Evolutionary conservation across 2,797 vertebrate species (phyloP).

Genomic region (Etheostoma perlongum): DNA sequence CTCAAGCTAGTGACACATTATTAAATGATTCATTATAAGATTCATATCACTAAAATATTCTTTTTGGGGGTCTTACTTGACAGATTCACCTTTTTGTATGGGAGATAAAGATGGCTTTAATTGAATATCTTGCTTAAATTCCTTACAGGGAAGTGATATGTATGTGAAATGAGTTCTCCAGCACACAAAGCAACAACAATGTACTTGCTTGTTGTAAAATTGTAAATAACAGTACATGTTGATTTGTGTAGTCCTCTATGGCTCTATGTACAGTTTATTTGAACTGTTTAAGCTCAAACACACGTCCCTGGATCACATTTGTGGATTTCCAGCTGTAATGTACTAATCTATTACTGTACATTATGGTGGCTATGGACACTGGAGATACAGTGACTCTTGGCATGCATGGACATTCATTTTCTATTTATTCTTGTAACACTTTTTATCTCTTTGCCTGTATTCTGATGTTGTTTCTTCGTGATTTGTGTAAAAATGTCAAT

Average conservation of each 20-base stretch:
- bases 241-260: not conserved
- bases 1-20: not conserved
- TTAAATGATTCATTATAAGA: constrained; percentile 7
- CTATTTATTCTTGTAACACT: not conserved
- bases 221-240: not conserved
- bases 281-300: not conserved
- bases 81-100: not conserved
- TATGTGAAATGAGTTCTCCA: not conserved
- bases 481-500: not conserved
- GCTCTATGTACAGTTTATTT: not conserved
- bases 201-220: too few relatives aligned
- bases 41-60: not conserved
- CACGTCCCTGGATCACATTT: not conserved
- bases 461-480: not conserved
- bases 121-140: not conserved
- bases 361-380: not conserved
- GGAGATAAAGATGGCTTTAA: constrained; percentile 1
- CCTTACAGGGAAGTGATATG: not conserved
- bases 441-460: not conserved
- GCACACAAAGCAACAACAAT: not conserved
- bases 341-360: not conserved
- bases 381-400: not conserved
- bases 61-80: not conserved
- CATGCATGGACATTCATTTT: not conserved
- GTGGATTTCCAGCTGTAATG: constrained; percentile 1